A percentile compares a stretch with the other conserved stretches of the same genome.
These are phyloP conservation scores for Drosophila mulleri DNA, from an alignment of 2,888 invertebrate species.

Conservation along the genomic window DNA sequence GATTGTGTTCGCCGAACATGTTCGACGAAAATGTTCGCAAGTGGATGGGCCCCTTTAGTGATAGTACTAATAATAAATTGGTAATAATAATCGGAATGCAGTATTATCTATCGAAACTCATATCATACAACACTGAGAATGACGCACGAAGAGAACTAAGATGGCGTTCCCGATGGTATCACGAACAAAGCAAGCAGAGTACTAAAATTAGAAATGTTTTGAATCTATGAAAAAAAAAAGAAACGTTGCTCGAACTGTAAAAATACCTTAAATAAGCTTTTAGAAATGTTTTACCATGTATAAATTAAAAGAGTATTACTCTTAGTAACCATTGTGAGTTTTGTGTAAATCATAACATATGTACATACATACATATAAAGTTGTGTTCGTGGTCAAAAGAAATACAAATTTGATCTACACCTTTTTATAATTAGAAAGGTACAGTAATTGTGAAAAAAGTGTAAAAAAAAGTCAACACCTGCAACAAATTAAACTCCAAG, in stretches of 20 bases:
- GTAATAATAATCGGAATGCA: constrained; percentile 27
- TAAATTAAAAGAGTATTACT: constrained; percentile 47
- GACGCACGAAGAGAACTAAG: constrained; percentile 71
- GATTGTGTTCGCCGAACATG: too few relatives aligned
- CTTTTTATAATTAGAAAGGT: constrained; percentile 34
- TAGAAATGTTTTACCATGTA: constrained; percentile 44
- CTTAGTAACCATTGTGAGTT: constrained; percentile 47
- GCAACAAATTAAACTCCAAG: constrained; percentile 13
- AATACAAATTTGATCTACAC: constrained; percentile 56
- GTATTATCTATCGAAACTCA: constrained; percentile 40
- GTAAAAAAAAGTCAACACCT: constrained; percentile 15
- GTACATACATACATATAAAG: constrained; percentile 35
- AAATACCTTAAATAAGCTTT: constrained; percentile 23
- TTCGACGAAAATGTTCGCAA: too few relatives aligned
- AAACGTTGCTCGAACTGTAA: constrained; percentile 30
- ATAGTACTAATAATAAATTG: too few relatives aligned
- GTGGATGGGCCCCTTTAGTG: too few relatives aligned
- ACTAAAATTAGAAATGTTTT: constrained; percentile 52
- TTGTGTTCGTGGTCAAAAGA: constrained; percentile 61
- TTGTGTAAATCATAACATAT: constrained; percentile 55
- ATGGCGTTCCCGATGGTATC: constrained; percentile 63
- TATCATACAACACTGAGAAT: constrained; percentile 49
- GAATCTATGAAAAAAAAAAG: constrained; percentile 36
- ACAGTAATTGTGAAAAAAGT: constrained; percentile 23
- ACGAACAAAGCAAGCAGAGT: constrained; percentile 64